These are phyloP conservation scores for Conger conger DNA, from an alignment of 2,113 vertebrate genomes.

Conservation along the genomic window DNA sequence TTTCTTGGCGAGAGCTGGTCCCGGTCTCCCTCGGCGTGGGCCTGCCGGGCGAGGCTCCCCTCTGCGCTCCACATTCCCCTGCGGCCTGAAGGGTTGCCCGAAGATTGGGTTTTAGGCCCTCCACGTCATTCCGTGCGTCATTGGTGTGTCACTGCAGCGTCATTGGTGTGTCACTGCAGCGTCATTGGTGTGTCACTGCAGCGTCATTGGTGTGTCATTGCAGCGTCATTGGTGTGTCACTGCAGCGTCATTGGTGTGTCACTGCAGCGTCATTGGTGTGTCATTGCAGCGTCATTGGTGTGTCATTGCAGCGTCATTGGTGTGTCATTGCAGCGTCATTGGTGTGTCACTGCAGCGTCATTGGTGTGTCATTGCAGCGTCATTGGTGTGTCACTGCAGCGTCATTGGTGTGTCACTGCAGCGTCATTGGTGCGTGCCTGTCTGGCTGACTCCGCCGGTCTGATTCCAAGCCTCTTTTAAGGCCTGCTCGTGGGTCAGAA, in stretches of 20 bases:
- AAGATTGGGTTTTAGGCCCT: constrained; percentile 16
- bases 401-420: not conserved
- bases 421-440: not conserved
- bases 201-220: not conserved
- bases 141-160: constrained; percentile 10
- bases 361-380: not conserved
- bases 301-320: not conserved
- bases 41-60: not conserved
- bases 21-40: not conserved
- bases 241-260: not conserved
- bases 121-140: no score
- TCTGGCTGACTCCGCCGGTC: constrained; percentile 12
- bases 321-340: not conserved
- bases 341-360: not conserved
- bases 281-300: not conserved
- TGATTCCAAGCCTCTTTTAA: constrained; percentile 16
- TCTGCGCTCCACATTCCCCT: not conserved
- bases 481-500: not conserved
- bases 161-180: no score
- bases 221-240: not conserved
- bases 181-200: not conserved
- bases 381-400: not conserved
- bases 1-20: not conserved
- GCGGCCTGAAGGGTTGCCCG: constrained; percentile 7
- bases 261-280: not conserved